Evolutionary conservation across 1,140 invertebrate genomes (phyloP).

Genomic region (Cataglyphis hispanica): DNA sequence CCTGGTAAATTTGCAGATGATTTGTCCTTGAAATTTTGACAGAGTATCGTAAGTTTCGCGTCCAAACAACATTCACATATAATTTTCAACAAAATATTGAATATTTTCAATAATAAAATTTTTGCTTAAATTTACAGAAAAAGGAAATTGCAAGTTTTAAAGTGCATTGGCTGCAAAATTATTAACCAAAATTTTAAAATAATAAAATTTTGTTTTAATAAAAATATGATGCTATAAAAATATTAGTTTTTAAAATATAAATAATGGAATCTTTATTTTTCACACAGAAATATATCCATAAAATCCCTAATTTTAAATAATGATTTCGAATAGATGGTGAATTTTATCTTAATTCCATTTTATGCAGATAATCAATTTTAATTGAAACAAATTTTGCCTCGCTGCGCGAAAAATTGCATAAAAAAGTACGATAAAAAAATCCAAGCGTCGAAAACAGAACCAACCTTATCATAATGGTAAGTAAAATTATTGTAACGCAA

Average conservation of each 20-base stretch:
- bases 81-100: background rate
- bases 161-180: background rate
- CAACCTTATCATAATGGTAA: background rate
- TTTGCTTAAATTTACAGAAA: background rate
- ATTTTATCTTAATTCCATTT: background rate
- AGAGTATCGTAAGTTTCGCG: background rate
- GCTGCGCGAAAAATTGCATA: background rate
- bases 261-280: background rate
- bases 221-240: background rate
- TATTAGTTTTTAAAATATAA: background rate
- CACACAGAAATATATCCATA: background rate
- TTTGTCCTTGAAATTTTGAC: background rate
- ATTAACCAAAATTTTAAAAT: background rate
- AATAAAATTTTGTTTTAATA: background rate
- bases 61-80: background rate
- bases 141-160: background rate
- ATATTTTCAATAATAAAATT: background rate
- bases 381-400: background rate
- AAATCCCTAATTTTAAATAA: background rate
- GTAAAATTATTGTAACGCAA: conserved; percentile 19
- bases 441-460: background rate
- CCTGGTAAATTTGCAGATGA: background rate
- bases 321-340: background rate
- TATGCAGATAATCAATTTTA: background rate
- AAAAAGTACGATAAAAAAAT: background rate